Conservation (phyloP, 2,113 vertebrate species). For the Mus spicilegus region DNA sequence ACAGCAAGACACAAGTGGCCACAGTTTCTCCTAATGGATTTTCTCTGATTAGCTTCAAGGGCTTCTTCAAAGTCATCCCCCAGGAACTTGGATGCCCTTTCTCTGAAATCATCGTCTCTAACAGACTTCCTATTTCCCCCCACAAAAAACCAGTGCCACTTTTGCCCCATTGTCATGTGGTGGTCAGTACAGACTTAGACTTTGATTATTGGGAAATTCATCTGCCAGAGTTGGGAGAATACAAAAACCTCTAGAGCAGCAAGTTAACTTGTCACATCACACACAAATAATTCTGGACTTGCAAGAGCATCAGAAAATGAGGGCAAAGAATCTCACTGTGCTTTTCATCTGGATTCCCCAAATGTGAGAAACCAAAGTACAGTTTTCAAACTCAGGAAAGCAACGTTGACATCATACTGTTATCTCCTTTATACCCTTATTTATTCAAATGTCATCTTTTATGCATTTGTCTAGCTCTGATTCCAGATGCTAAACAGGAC, state of each 20-base stretch:
- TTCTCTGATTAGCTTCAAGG: conserved; percentile 23
- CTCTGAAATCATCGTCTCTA: conserved; percentile 10
- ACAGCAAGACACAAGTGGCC: neutral
- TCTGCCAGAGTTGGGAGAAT: neutral
- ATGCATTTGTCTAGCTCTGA: neutral
- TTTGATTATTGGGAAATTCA: neutral
- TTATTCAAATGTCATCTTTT: neutral
- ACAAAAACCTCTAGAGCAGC: neutral
- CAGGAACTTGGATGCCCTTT: neutral
- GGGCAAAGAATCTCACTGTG: neutral
- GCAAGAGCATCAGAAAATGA: neutral
- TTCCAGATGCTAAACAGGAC: neutral
- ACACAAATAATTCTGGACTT: neutral
- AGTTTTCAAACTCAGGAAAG: conserved; percentile 49
- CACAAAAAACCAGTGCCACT: neutral
- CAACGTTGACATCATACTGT: neutral
- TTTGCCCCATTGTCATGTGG: neutral
- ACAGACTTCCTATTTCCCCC: neutral
- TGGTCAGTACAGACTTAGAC: neutral
- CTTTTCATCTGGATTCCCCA: neutral
- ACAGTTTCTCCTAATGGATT: neutral
- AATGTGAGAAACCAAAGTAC: neutral
- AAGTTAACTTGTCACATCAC: neutral
- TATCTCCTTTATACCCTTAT: neutral
- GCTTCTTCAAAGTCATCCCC: neutral